These are phyloP conservation scores for Sphenodon punctatus DNA, from an alignment of 2,797 vertebrate species.

Conservation along the genomic window DNA sequence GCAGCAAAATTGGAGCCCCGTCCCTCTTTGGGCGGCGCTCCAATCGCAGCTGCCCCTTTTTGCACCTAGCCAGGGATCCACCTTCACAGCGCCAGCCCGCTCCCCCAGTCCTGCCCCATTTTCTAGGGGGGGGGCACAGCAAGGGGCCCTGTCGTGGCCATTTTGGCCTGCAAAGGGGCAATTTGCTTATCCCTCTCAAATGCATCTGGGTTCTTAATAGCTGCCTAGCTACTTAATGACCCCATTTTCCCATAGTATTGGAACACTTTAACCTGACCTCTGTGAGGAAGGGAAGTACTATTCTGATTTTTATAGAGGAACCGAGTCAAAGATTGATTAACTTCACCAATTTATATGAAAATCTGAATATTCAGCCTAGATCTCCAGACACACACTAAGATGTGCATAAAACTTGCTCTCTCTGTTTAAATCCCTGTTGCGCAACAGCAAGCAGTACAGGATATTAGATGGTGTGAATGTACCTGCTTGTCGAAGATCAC, in stretches of 20 bases:
- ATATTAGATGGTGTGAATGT: neutral
- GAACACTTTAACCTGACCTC: neutral
- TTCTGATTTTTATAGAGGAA: neutral
- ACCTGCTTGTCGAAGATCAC: neutral
- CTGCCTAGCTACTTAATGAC: conserved; percentile 2
- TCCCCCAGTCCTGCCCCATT: too few species aligned
- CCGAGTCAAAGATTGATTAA: neutral
- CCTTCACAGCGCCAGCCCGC: too few species aligned
- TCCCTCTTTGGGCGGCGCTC: too few species aligned
- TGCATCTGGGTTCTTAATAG: neutral
- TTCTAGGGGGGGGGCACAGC: too few species aligned
- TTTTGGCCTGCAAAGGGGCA: too few species aligned
- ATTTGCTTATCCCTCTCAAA: neutral
- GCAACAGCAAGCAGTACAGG: neutral
- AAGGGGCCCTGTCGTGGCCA: too few species aligned
- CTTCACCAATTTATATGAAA: neutral
- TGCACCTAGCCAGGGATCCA: too few species aligned
- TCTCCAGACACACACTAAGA: neutral
- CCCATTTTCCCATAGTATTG: neutral
- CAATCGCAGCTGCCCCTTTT: too few species aligned
- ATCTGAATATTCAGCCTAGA: too few species aligned
- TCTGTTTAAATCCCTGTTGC: neutral
- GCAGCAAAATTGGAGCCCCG: too few species aligned
- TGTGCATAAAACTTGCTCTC: neutral
- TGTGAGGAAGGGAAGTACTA: neutral